These are phyloP conservation scores for Lophius americanus DNA, from an alignment of 2,797 vertebrate species.

Conservation along the genomic window DNA sequence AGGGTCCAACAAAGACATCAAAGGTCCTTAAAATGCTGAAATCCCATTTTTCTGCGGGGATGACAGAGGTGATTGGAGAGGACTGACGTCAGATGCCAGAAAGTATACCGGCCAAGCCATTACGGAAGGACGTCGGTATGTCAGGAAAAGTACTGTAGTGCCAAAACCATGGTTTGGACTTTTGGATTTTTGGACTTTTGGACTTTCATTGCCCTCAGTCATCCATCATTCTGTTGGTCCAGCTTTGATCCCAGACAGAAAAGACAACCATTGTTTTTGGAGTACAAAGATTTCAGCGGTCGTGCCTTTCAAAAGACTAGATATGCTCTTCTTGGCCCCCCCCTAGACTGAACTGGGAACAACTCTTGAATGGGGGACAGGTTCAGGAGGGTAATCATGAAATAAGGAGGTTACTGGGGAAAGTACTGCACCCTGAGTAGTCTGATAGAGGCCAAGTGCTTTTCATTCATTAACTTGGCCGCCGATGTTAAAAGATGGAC, in stretches of 20 bases:
- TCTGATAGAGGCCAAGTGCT: slow-evolving; percentile 66
- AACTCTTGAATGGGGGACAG: slow-evolving; percentile 46
- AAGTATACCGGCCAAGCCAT: too few species aligned
- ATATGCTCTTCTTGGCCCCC: slow-evolving; percentile 26
- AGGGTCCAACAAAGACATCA: too few species aligned
- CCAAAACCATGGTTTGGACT: too few species aligned
- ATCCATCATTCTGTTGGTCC: slow-evolving; percentile 51
- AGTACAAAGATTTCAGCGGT: slow-evolving; percentile 43
- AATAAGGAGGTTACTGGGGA: slow-evolving; percentile 61
- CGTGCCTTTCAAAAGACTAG: slow-evolving; percentile 32
- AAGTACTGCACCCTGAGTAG: slow-evolving; percentile 52
- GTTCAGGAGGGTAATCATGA: slow-evolving; percentile 55
- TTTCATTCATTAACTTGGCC: slow-evolving; percentile 77
- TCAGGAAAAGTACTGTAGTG: too few species aligned
- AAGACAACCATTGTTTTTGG: slow-evolving; percentile 57
- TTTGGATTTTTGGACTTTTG: too few species aligned
- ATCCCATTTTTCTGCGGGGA: too few species aligned
- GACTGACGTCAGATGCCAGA: too few species aligned
- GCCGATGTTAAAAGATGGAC: slow-evolving; percentile 70
- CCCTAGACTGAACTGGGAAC: slow-evolving; percentile 50
- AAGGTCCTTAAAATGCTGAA: too few species aligned
- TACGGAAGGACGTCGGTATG: too few species aligned
- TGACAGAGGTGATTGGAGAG: too few species aligned
- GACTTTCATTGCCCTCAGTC: not conserved
- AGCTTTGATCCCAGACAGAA: slow-evolving; percentile 40